These are phyloP conservation scores for Panzeria rudis DNA, from an alignment of 2,888 invertebrate species.

Conservation along the genomic window DNA sequence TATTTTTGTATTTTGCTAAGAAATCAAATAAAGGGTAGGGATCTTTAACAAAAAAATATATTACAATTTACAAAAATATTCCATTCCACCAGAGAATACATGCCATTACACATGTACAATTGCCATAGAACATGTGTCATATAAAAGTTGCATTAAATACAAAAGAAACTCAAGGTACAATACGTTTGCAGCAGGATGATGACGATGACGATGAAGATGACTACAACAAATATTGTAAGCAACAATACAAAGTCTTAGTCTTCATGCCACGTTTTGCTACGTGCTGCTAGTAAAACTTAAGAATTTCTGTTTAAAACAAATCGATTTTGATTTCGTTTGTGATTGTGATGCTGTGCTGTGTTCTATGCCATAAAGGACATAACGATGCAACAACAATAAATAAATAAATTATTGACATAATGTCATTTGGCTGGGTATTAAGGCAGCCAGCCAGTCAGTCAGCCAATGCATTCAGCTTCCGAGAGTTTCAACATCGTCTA, in stretches of 20 bases:
- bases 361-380: conserved; percentile 56
- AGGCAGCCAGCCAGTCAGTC: conserved; percentile 27
- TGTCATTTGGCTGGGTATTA: conserved; percentile 60
- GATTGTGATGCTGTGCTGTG: conserved; percentile 50
- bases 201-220: conserved; percentile 16
- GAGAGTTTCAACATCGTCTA: conserved; percentile 47
- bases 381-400: conserved; percentile 70
- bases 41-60: conserved; percentile 12
- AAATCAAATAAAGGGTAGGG: conserved; percentile 22
- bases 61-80: conserved; percentile 63
- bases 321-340: conserved; percentile 68
- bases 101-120: conserved; percentile 80
- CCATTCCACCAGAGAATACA: conserved; percentile 78
- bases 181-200: conserved; percentile 30
- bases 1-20: neutral
- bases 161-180: conserved; percentile 46
- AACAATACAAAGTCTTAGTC: conserved; percentile 2
- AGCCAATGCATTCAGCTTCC: conserved; percentile 24
- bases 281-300: conserved; percentile 67
- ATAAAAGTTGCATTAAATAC: conserved; percentile 53
- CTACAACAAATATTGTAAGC: neutral
- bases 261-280: conserved; percentile 58
- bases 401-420: conserved; percentile 76
- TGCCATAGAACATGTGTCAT: conserved; percentile 82
- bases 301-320: conserved; percentile 68